Base-by-base conservation (phyloP, 92 coral and sea anemone species). In the Pocillopora meandrina region DNA sequence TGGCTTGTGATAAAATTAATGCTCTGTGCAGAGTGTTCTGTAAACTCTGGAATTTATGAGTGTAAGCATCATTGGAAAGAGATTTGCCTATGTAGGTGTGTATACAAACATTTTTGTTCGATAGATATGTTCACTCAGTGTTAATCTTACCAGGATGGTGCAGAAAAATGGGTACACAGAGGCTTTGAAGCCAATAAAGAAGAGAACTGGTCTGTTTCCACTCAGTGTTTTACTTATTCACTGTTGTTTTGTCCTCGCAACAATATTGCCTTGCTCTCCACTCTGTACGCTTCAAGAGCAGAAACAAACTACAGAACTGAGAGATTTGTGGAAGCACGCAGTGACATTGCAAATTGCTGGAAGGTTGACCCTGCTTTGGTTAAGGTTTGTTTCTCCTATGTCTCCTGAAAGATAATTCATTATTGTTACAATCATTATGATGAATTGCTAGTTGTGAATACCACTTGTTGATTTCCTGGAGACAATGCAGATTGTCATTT, bases 101-200 rank as follows among this genome's bases (percentile, higher is more conserved):
- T 15, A 61, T 59, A 36, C 19, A 78, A 21, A 19, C 9, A n/a
- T 34, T 59, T 4, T 52, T 55, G 78, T 63, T 23, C 23, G 2
- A 52, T 8, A 20, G 16, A 31, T 63, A 26, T 5, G 35, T 59
- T 34, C 64, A 62, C 19, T 34, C 56, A 33, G 11, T 77, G 68
- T 82, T n/a, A 23, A 8, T 72, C 19, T 84, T 13, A 62, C 17
- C 33, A 89, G 92, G 82, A 42, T 23, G 82, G 86, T 17, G 63
- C 90, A 26, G 72, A 78, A 15, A 89, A 81, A 35, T 89, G 92
- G 92, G 13, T 86, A 6, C 68, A 68, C 26, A 78, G 92, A 69
- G 92, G 92, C 12, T 74, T 59, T 59, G 78, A 86, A 57, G 75
- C 74, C 16, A 58, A 66, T 14, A 69, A 76, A 23, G 76, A 67